Evolutionary conservation across 2,888 invertebrate genomes (phyloP), one percentile per base, ranked within the genome.

Genomic region (Limnephilus auricula): DNA sequence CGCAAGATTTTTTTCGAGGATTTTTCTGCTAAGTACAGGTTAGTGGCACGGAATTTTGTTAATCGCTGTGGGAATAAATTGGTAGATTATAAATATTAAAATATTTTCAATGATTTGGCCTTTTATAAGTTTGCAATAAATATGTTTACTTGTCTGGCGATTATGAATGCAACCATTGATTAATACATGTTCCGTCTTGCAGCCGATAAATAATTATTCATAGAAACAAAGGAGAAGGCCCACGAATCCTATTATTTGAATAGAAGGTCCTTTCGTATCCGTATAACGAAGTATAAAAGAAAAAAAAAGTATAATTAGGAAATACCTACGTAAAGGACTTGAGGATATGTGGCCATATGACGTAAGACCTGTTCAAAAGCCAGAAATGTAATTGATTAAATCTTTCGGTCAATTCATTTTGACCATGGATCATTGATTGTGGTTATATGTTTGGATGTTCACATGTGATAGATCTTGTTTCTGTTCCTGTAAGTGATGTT

Each of bases 201-300:
- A 34, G 18, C 25, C 25, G 18, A 34, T 82, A 34, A 34, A 34
- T 82, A 15, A 34, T 18, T 31, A 34, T 82, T 31, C 82, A 2
- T n/a, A 34, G 31, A 82, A 82, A 82, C 82, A 82, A 82, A 34
- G 82, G 82, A 82, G 34, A 82, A 82, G 34, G 82, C 9, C 34
- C 34, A 82, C 82, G 82, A 82, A 82, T 34, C 82, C 25, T 82
- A 10, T 82, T 82, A 82, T 82, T 34, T 82, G 32, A 82, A 82
- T 82, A 34, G 82, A 82, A 82, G 82, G 82, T 82, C 82, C 82
- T 82, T 34, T 82, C 82, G 32, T 82, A 34, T 82, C 82, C 82
- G 82, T 32, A 82, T 82, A 18, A 34, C 34, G 65, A 65, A 65
- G 34, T 32, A 12, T 2, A 32, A 82, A 34, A 25, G 34, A 13